Percentiles rank a stretch among this genome's conserved stretches.
Evolutionary conservation across 2,797 vertebrate genomes (phyloP).

Genomic region (Dipus sagitta): DNA sequence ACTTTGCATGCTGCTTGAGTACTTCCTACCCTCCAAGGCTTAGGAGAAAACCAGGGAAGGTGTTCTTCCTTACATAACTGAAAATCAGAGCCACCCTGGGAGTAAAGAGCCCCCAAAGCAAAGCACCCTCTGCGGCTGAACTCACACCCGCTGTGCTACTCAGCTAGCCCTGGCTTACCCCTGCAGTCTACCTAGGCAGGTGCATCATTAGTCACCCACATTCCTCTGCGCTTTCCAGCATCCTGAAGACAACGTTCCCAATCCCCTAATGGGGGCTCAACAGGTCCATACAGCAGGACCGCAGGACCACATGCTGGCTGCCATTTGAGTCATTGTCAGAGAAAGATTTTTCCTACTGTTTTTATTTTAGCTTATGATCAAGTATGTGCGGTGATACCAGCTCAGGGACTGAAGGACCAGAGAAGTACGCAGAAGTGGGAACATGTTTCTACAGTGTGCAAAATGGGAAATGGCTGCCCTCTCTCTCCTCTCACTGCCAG

Average conservation of each 20-base stretch:
- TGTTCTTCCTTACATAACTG: not conserved
- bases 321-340: not conserved
- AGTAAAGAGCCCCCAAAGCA: not conserved
- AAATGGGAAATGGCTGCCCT: not conserved
- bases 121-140: not conserved
- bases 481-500: not conserved
- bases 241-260: conserved; percentile 5
- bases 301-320: not conserved
- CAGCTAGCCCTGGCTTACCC: not conserved
- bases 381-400: not conserved
- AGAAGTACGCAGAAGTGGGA: not conserved
- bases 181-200: not conserved
- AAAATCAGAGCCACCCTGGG: not conserved
- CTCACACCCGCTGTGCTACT: not conserved
- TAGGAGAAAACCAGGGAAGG: not conserved
- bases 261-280: not conserved
- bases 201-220: not conserved
- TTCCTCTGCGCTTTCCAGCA: not conserved
- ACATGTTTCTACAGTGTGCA: not conserved
- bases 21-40: not conserved
- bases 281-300: not conserved
- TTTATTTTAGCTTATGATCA: conserved; percentile 8
- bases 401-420: not conserved
- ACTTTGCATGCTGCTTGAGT: not conserved
- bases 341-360: not conserved